Evolutionary conservation across 35 echinoderm and acorn worm species (phyloP).

Genomic region (Apostichopus californicus): DNA sequence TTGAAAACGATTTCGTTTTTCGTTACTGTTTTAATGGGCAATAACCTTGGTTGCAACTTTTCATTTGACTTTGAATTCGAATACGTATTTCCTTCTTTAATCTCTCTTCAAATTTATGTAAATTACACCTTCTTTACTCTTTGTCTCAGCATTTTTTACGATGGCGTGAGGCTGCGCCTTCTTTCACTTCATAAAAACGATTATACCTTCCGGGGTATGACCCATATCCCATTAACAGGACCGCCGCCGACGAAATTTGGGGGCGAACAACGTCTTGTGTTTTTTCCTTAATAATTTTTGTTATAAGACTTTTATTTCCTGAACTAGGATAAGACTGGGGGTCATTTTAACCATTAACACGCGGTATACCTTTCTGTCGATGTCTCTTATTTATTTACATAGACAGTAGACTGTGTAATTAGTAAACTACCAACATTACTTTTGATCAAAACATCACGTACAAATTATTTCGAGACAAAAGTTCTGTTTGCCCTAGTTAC

Average conservation of each 20-base stretch:
- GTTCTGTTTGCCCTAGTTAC: no score
- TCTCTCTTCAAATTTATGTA: no score
- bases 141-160: no score
- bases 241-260: not conserved
- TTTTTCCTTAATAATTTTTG: not conserved
- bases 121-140: no score
- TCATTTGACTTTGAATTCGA: no score
- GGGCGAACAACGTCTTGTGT: conserved; percentile 6
- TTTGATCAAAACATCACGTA: not conserved
- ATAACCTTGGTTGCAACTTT: no score
- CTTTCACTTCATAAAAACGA: not conserved
- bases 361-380: not conserved
- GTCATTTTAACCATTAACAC: not conserved
- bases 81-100: no score
- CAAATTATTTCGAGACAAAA: not conserved
- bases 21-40: no score
- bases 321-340: not conserved
- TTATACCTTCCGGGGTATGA: conserved; percentile 1
- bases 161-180: not conserved
- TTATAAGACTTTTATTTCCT: not conserved
- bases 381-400: not conserved
- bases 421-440: not conserved
- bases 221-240: not conserved
- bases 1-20: no score
- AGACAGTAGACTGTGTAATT: not conserved